Evolutionary conservation across 1,140 invertebrate genomes (phyloP), one percentile per base, ranked within the genome.

Genomic region (Nasonia giraulti): DNA sequence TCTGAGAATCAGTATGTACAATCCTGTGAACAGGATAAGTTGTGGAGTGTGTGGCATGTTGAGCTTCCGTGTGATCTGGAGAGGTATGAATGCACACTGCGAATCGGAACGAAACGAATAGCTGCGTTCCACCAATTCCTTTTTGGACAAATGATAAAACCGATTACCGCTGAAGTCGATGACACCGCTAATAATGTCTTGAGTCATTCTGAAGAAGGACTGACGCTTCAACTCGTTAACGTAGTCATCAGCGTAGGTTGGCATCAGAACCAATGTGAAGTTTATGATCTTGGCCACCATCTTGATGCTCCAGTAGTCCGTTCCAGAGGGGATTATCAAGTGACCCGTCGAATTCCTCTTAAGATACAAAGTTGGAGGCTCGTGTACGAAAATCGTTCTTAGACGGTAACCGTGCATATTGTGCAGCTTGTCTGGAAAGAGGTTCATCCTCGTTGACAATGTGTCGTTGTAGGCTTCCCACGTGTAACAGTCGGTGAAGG

Each of bases 361-460:
- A 1, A 85, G 1, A 10, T 1, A 2, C 0, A 50, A 0, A 2
- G 66, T 7, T 0, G 62, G 85, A 10, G 44, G 0, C 0, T 66
- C 62, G 12, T 50, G 14, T 0, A 66, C 0, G 2, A 76, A 2
- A 1, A 12, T 31, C 5, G 74, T 62, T 7, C 3, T 27, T 0
- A 87, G 2, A 6, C 40, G 68, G 10, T 82, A 79, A 14, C 87
- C 82, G 8, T 85, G 17, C 10, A 87, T 50, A 44, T 87, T 40
- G 0, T 0, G 37, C 17, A 85, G 0, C 33, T 85, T 86, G 20
- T 87, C 69, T 0, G 87, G 80, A 17, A 85, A 87, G 33, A 62
- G 78, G 11, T 81, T 20, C 0, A 40, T 5, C 0, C 44, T 27
- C 2, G 12, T 74, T 31, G 27, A 7, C 2, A 31, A 27, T 20